A percentile compares a stretch with the other conserved stretches of the same genome.
phyloP scores from a whole-genome alignment of 2,888 invertebrate species.

The Andrena hattorfiana region DNA sequence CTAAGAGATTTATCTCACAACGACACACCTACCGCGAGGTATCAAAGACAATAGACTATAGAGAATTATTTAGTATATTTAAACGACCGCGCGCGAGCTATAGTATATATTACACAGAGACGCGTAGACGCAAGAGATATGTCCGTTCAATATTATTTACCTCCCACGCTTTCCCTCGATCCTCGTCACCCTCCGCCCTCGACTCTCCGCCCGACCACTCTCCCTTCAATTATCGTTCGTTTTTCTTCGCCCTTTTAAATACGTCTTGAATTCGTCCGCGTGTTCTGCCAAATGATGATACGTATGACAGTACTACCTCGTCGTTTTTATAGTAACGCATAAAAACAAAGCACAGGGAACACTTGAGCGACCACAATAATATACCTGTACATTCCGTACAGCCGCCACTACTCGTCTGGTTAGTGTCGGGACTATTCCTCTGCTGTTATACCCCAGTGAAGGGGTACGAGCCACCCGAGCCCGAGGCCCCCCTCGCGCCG shows the following conservation, averaged over 20 bases:
- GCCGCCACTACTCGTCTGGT: slow-evolving; percentile 65
- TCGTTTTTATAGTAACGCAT: slow-evolving; percentile 73
- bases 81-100: slow-evolving; percentile 67
- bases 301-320: slow-evolving; percentile 81
- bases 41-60: slow-evolving; percentile 83
- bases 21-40: slow-evolving; percentile 82
- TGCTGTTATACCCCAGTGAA: slow-evolving; percentile 59
- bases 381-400: slow-evolving; percentile 73
- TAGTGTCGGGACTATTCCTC: slow-evolving; percentile 62
- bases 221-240: neutral
- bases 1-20: slow-evolving; percentile 79
- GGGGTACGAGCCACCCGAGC: slow-evolving; percentile 53
- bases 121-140: slow-evolving; percentile 21
- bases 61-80: slow-evolving; percentile 81
- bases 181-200: neutral
- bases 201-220: neutral
- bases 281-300: slow-evolving; percentile 75
- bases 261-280: slow-evolving; percentile 50
- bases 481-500: slow-evolving; percentile 42
- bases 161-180: neutral
- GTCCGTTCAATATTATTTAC: slow-evolving; percentile 19
- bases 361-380: slow-evolving; percentile 62
- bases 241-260: slow-evolving; percentile 19
- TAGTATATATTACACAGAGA: slow-evolving; percentile 49
- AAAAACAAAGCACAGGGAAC: slow-evolving; percentile 71